These are phyloP conservation scores for Morone chrysops DNA, from an alignment of 2,113 vertebrate genomes.

Conservation along the genomic window DNA sequence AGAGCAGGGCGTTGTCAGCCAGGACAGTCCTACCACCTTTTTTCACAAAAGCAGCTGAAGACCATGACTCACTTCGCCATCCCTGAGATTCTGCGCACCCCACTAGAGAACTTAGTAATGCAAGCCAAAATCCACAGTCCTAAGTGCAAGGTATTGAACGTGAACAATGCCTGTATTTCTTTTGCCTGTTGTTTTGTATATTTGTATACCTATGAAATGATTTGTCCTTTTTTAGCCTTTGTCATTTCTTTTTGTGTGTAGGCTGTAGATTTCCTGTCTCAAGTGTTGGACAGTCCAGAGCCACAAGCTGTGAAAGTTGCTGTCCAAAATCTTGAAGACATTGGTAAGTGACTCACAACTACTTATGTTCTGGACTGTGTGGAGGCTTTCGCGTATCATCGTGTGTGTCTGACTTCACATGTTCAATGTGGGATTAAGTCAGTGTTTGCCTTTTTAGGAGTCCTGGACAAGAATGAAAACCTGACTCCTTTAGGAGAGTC, in stretches of 20 bases:
- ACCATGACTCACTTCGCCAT: conserved; percentile 91
- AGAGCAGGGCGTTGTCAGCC: conserved; percentile 96
- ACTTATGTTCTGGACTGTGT: neutral
- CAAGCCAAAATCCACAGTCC: conserved; percentile 98
- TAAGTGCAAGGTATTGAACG: conserved; percentile 85
- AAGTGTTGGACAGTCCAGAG: conserved; percentile 94
- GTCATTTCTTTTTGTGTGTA: conserved; percentile 55
- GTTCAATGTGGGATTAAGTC: neutral
- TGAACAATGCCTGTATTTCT: neutral
- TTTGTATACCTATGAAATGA: neutral
- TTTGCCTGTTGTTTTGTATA: neutral
- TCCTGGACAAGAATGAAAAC: conserved; percentile 89
- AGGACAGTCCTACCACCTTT: conserved; percentile 94
- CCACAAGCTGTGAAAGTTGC: conserved; percentile 89
- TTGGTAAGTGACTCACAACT: conserved; percentile 83
- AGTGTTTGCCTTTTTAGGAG: conserved; percentile 78
- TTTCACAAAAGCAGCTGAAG: conserved; percentile 88
- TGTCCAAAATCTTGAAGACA: conserved; percentile 90
- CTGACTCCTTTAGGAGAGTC: conserved; percentile 92
- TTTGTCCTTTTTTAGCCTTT: too few relatives aligned
- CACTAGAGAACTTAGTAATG: conserved; percentile 94
- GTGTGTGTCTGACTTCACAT: neutral
- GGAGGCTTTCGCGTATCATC: neutral
- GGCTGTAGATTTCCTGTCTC: conserved; percentile 95
- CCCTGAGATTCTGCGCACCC: conserved; percentile 95